Conservation (phyloP, 2,113 vertebrate species). For the Chloebia gouldiae region DNA sequence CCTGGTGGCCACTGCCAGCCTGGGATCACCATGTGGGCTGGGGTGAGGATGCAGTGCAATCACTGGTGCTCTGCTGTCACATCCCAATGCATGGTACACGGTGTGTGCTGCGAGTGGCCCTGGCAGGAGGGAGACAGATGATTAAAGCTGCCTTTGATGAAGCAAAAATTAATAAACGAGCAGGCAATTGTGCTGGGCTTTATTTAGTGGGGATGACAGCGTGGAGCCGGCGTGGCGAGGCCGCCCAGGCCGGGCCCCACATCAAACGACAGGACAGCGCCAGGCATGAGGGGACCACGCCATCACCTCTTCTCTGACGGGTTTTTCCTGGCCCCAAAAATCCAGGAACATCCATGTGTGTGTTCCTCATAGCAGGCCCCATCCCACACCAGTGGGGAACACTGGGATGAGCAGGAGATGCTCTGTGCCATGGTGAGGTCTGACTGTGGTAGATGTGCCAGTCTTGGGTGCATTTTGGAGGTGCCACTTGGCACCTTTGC, state of each 20-base stretch:
- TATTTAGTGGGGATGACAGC: constrained; percentile 6
- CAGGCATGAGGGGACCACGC: not conserved
- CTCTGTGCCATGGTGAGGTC: fast-evolving
- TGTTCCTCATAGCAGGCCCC: not conserved
- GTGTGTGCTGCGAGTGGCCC: not conserved
- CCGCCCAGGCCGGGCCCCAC: not conserved
- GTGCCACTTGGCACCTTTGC: not conserved
- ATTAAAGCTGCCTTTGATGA: constrained; percentile 46
- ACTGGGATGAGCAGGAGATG: not conserved
- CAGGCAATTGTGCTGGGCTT: not conserved
- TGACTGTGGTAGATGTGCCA: fast-evolving
- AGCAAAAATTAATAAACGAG: constrained; percentile 36
- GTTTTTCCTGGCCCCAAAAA: constrained; percentile 13
- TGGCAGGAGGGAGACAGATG: not conserved
- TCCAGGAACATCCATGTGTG: not conserved
- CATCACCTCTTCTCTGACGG: fast-evolving
- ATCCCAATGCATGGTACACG: fast-evolving
- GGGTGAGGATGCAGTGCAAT: not conserved
- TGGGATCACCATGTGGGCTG: fast-evolving
- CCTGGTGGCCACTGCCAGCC: not conserved
- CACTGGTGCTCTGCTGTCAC: not conserved
- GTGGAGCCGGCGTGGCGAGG: not conserved
- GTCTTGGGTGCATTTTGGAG: not conserved
- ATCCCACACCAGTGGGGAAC: fast-evolving
- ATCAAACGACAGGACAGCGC: not conserved